Evolutionary conservation across 1,140 invertebrate genomes (phyloP), one percentile per base, ranked within the genome.

Genomic region (Pseudachorutes palmiensis): DNA sequence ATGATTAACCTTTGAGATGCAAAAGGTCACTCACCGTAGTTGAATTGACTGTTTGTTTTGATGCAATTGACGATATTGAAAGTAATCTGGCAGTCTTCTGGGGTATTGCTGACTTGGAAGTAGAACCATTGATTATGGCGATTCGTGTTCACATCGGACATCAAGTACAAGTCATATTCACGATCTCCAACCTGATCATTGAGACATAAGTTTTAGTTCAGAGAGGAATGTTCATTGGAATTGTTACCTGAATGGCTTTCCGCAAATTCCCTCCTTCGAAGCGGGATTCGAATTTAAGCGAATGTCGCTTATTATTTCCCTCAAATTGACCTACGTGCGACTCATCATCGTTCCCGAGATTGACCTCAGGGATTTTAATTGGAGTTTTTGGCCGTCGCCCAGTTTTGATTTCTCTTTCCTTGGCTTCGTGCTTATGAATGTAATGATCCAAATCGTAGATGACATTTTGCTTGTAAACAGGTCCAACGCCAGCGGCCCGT

Each of bases 41-140:
- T 93, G 77, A 92, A 94, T 78, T 94, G 90, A 68, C 89, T 92
- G 78, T 90, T 90, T 22, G 85, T 82, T 78, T 94, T 94, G 75
- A 93, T 88, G 80, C 90, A 92, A 79, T 96, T 95, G 58, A 94
- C 84, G 45, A 96, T 91, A 78, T 94, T 94, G 78, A 96, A 94
- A 29, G 86, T 85, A 75, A 95, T 95, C 0, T 85, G 80, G 0
- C 82, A 76, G 51, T 82, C 81, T 28, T 85, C 81, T 63, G 86
- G 81, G 86, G 92, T 93, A 75, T 90, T 89, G 24, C 86, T 86
- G 19, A 95, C 86, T 81, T 91, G 86, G 77, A 95, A 96, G 79
- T 95, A 96, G 79, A 94, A 96, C 92, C 92, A 96, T 72, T 94
- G 90, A 75, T 89, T 87, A 71, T 92, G 84, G 63, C 86, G 85